Conservation (phyloP, 2,113 vertebrate species). For the Periophthalmodon schlosseri region DNA sequence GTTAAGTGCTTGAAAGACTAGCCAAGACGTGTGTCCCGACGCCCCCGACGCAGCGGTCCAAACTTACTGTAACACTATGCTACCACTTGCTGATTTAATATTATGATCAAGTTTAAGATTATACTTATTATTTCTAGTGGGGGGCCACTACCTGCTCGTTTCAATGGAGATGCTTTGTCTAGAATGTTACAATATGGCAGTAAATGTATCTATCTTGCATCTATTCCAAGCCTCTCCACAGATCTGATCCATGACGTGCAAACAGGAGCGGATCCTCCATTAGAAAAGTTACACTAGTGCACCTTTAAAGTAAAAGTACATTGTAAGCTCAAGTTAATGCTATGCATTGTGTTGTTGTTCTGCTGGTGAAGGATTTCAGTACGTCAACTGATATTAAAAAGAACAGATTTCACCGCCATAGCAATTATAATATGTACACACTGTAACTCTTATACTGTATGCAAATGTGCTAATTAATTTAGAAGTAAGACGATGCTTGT, state of each 20-base stretch:
- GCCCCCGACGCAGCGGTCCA: too few relatives aligned
- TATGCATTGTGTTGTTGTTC: conserved; percentile 2
- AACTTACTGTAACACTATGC: too few relatives aligned
- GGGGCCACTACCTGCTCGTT: too few relatives aligned
- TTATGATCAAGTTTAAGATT: too few relatives aligned
- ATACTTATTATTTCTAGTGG: too few relatives aligned
- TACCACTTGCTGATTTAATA: too few relatives aligned
- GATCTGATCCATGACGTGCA: not conserved
- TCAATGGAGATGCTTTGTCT: too few relatives aligned
- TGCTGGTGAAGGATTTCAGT: not conserved
- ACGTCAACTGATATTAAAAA: not conserved
- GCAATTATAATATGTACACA: not conserved
- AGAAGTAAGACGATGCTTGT: not conserved
- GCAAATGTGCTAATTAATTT: not conserved
- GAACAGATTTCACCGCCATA: not conserved
- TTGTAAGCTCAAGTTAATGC: not conserved
- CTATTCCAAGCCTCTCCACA: too few relatives aligned
- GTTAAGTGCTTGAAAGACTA: too few relatives aligned
- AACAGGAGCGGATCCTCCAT: not conserved
- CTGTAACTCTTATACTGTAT: not conserved
- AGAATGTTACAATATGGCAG: too few relatives aligned
- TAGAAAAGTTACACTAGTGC: not conserved
- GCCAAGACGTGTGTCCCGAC: too few relatives aligned
- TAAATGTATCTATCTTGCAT: too few relatives aligned
- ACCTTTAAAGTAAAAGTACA: not conserved